Evolutionary conservation across 2,113 vertebrate species (phyloP).

Genomic region (Peromyscus polionotus): DNA sequence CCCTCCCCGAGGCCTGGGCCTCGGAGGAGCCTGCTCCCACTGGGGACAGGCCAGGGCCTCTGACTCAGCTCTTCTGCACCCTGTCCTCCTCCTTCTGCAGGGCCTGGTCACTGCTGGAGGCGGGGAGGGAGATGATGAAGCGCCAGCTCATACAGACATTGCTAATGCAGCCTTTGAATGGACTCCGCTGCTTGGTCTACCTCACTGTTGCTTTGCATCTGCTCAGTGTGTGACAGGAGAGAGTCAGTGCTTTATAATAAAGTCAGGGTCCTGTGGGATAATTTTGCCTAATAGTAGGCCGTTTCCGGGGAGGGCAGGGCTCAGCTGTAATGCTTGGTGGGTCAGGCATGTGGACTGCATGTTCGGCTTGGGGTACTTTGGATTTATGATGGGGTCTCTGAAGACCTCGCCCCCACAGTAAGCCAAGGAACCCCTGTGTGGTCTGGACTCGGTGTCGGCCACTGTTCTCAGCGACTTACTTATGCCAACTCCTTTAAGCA

Average conservation of each 20-base stretch:
- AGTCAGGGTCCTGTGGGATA: neutral
- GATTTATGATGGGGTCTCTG: neutral
- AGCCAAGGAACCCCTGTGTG: accelerated
- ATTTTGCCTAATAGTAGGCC: neutral
- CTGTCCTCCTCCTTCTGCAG: neutral
- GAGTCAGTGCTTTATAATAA: neutral
- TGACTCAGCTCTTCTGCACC: conserved; percentile 78
- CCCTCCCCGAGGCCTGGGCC: conserved; percentile 19
- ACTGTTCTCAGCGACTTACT: neutral
- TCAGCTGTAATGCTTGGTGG: accelerated
- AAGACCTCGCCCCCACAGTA: neutral
- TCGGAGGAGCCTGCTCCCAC: neutral
- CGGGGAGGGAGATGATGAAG: neutral
- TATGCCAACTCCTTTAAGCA: neutral
- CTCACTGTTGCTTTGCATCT: neutral
- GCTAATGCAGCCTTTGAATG: neutral
- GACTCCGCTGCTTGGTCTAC: too few species aligned
- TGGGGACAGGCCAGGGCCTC: conserved; percentile 71
- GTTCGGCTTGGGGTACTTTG: neutral
- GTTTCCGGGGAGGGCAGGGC: neutral
- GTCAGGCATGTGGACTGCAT: neutral
- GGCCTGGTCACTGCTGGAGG: neutral
- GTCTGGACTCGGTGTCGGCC: neutral
- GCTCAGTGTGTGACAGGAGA: neutral
- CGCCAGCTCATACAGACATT: neutral